Conservation (phyloP, 2,113 vertebrate genomes). For the Oncorhynchus tshawytscha region DNA sequence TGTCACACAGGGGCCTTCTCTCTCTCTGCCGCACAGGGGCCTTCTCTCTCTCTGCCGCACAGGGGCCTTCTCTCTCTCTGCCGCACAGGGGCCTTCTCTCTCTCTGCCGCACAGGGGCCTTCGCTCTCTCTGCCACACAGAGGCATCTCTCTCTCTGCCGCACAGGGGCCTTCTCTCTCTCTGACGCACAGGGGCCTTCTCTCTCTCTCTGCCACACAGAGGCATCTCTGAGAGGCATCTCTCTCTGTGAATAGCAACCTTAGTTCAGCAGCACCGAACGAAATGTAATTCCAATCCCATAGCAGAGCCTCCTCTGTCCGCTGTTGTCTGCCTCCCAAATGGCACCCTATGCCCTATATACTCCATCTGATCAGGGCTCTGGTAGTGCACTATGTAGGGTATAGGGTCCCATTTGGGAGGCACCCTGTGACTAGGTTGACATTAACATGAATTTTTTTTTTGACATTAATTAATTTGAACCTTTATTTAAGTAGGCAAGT, state of each 20-base stretch:
- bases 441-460: constrained; percentile 20
- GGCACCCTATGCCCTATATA: background rate
- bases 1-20: background rate
- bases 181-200: background rate
- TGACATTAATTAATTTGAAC: too few relatives aligned
- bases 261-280: background rate
- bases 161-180: too few relatives aligned
- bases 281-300: background rate
- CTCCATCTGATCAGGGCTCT: too few relatives aligned
- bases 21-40: background rate
- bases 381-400: too few relatives aligned
- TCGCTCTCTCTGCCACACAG: too few relatives aligned
- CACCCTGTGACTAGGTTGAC: constrained; percentile 20
- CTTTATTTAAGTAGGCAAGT: too few relatives aligned
- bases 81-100: background rate
- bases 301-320: too few relatives aligned
- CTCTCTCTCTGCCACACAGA: background rate
- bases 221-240: too few relatives aligned
- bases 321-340: too few relatives aligned
- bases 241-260: constrained; percentile 3
- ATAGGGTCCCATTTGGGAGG: background rate
- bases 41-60: background rate
- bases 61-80: background rate
- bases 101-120: background rate
- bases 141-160: too few relatives aligned